Evolutionary conservation across 2,113 vertebrate species (phyloP).

Genomic region (Macrotus californicus): DNA sequence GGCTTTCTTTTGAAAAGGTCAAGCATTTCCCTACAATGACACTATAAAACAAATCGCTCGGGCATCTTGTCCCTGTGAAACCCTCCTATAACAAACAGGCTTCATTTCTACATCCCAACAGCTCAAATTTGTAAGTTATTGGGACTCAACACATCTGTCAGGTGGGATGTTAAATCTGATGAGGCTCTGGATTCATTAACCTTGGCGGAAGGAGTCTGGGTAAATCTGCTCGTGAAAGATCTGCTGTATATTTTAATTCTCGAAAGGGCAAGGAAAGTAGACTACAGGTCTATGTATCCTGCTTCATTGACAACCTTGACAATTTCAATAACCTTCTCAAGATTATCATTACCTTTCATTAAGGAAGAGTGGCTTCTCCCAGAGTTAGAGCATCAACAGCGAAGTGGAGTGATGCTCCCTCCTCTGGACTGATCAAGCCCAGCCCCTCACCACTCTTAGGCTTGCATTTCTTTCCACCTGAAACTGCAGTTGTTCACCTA

Average conservation of each 20-base stretch:
- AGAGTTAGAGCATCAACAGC: background rate
- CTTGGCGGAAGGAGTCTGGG: background rate
- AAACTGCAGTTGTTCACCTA: background rate
- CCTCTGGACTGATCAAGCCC: background rate
- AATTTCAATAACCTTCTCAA: background rate
- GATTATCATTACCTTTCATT: background rate
- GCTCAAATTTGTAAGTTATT: background rate
- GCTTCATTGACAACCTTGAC: background rate
- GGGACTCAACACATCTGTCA: background rate
- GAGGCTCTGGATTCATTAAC: constrained; percentile 35
- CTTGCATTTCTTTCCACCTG: background rate
- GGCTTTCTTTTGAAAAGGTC: background rate
- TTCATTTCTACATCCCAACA: background rate
- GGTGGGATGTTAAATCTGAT: constrained; percentile 45
- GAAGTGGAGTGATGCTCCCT: background rate
- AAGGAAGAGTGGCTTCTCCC: background rate
- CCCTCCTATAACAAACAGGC: background rate
- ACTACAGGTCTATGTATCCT: background rate
- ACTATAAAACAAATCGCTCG: background rate
- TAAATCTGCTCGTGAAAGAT: constrained; percentile 13
- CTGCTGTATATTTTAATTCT: constrained; percentile 39
- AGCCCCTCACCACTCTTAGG: background rate
- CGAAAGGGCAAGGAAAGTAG: background rate
- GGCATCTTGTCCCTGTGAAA: background rate
- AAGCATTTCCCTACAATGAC: background rate